phyloP scores from a whole-genome alignment of 2,888 invertebrate species.

The Amphiduros pacificus region DNA sequence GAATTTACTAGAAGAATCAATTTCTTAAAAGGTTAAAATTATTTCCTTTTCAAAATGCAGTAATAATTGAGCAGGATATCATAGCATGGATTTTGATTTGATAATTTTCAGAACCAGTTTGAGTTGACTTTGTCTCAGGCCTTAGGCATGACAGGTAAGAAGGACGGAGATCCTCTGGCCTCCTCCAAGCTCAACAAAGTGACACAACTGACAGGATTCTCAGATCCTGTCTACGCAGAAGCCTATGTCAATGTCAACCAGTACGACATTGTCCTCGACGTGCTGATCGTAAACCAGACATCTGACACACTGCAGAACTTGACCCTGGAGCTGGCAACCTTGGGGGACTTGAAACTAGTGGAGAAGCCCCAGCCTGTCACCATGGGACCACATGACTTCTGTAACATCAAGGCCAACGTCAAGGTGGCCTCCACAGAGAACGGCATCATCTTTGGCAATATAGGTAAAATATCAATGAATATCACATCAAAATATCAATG shows the following conservation, averaged over 20 bases:
- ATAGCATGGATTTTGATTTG: too few relatives aligned
- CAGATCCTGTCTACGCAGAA: constrained; percentile 99
- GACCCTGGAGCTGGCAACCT: constrained; percentile 93
- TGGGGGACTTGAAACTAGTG: constrained; percentile 91
- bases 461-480: constrained; percentile 74
- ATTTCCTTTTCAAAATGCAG: too few relatives aligned
- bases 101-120: constrained; percentile 73
- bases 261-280: constrained; percentile 97
- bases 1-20: too few relatives aligned
- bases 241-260: constrained; percentile 92
- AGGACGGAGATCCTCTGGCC: constrained; percentile 61
- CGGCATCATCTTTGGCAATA: constrained; percentile 99
- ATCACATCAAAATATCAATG: too few relatives aligned
- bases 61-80: too few relatives aligned
- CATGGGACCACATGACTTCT: constrained; percentile 94
- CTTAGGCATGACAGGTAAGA: constrained; percentile 66
- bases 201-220: constrained; percentile 96
- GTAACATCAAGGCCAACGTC: constrained; percentile 96
- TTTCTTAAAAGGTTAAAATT: too few relatives aligned
- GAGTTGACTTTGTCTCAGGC: constrained; percentile 91
- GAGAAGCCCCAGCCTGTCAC: constrained; percentile 96
- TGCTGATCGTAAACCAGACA: constrained; percentile 93
- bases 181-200: constrained; percentile 70
- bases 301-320: constrained; percentile 95
- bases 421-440: constrained; percentile 98